Evolutionary conservation across 2,113 vertebrate species (phyloP).

Genomic region (Pedionomus torquatus): DNA sequence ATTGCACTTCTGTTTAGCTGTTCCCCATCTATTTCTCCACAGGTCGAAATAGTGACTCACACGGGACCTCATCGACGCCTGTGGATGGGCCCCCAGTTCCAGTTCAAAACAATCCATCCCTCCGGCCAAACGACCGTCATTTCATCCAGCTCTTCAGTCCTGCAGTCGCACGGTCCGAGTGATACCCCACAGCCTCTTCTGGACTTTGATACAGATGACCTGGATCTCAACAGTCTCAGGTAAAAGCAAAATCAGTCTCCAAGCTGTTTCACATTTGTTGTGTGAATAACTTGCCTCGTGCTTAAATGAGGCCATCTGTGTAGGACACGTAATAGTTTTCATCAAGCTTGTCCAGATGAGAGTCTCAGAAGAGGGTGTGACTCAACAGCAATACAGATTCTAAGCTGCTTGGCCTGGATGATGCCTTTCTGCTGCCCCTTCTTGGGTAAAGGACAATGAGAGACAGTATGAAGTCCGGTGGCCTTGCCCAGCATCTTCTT

Average conservation of each 20-base stretch:
- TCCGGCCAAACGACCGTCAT: constrained; percentile 97
- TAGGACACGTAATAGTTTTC: neutral
- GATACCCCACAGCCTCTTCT: constrained; percentile 94
- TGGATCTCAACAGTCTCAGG: constrained; percentile 97
- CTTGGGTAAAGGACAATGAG: neutral
- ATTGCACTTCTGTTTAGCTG: neutral
- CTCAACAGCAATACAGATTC: neutral
- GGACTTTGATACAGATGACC: constrained; percentile 95
- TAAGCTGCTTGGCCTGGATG: too few relatives aligned
- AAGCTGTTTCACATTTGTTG: neutral
- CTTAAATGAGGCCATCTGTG: neutral
- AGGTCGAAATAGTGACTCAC: constrained; percentile 99
- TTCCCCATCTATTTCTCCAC: neutral
- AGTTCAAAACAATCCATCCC: constrained; percentile 98
- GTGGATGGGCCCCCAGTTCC: constrained; percentile 99
- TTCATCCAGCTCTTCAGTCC: constrained; percentile 95
- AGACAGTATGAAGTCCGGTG: neutral
- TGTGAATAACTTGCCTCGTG: neutral
- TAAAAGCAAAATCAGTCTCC: constrained; percentile 40
- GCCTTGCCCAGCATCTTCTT: neutral
- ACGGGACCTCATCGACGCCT: constrained; percentile 94
- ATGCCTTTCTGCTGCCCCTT: neutral
- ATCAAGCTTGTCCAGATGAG: neutral
- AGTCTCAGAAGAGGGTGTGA: rapidly evolving
- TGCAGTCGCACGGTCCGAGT: constrained; percentile 92